A percentile compares a stretch with the other conserved stretches of the same genome.
These are phyloP conservation scores for Asobara japonica DNA, from an alignment of 1,140 invertebrate species.

Conservation along the genomic window DNA sequence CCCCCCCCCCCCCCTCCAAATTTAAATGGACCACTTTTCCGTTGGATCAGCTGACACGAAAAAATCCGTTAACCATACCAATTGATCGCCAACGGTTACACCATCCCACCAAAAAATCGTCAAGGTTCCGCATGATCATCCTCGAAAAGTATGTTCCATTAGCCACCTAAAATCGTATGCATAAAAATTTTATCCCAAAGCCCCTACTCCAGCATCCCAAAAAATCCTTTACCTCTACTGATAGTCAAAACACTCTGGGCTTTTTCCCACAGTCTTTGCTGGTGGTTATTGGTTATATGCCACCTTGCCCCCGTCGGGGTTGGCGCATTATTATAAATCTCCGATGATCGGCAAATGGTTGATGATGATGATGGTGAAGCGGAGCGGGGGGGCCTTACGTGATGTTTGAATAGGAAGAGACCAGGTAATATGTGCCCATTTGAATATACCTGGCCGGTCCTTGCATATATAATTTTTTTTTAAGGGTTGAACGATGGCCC, in stretches of 20 bases:
- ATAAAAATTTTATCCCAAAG: background rate
- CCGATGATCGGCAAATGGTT: slow-evolving; percentile 50
- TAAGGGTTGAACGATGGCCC: slow-evolving; percentile 40
- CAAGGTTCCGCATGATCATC: background rate
- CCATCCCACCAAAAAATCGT: background rate
- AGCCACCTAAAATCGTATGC: slow-evolving; percentile 3
- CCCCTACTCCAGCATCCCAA: background rate
- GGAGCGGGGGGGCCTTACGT: slow-evolving; percentile 38
- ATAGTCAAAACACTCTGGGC: slow-evolving; percentile 59
- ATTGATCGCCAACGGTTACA: background rate
- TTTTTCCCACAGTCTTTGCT: slow-evolving; percentile 53
- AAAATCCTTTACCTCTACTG: slow-evolving; percentile 22
- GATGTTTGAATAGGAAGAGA: slow-evolving; percentile 62
- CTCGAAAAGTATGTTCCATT: background rate
- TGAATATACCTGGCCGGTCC: slow-evolving; percentile 58
- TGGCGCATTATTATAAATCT: slow-evolving; percentile 57
- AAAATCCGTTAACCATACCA: background rate
- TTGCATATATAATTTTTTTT: slow-evolving; percentile 59
- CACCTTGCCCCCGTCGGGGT: background rate
- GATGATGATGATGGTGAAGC: slow-evolving; percentile 16
- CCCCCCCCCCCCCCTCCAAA: no score
- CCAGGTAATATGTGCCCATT: slow-evolving; percentile 59
- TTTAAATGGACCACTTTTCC: background rate
- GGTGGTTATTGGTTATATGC: slow-evolving; percentile 40
- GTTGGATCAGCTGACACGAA: background rate